These are phyloP conservation scores for Athrips mouffetella DNA, from an alignment of 2,888 invertebrate genomes.

Conservation along the genomic window DNA sequence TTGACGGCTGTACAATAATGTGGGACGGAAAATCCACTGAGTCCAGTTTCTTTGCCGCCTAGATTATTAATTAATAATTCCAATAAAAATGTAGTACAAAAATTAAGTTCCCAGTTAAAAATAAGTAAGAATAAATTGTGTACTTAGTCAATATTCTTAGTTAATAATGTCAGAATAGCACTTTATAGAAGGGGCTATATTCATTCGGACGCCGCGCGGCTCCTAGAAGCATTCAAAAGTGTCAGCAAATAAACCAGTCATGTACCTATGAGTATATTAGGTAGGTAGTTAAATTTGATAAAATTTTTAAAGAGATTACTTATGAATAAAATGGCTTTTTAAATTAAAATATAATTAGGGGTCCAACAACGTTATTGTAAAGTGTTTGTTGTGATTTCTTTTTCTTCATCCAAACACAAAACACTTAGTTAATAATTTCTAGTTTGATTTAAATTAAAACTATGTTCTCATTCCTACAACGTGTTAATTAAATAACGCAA, in stretches of 20 bases:
- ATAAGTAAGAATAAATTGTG: background rate
- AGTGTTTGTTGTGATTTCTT: conserved; percentile 45
- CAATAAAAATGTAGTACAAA: background rate
- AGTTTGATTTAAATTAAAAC: too few species aligned
- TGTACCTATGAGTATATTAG: conserved; percentile 61
- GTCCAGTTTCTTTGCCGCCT: background rate
- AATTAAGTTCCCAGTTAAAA: conserved; percentile 1
- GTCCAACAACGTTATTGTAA: conserved; percentile 67
- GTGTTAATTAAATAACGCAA: too few species aligned
- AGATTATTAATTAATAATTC: background rate
- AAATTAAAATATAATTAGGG: conserved; percentile 63
- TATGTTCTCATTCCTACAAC: too few species aligned
- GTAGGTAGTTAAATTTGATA: conserved; percentile 75
- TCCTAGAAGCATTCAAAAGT: conserved; percentile 51
- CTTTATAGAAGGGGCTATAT: background rate
- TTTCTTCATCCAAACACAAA: conserved; percentile 29
- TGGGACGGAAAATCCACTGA: too few species aligned
- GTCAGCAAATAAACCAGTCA: conserved; percentile 57
- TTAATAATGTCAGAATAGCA: background rate
- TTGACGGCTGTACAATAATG: too few species aligned
- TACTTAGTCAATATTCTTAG: conserved; percentile 3
- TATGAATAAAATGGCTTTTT: conserved; percentile 74
- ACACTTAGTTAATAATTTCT: conserved; percentile 21
- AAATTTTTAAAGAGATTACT: conserved; percentile 71
- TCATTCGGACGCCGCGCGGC: conserved; percentile 60